Percentiles rank a stretch among this genome's conserved stretches.
phyloP scores from a whole-genome alignment of 2,113 vertebrate genomes.

The Callaeas wilsoni region DNA sequence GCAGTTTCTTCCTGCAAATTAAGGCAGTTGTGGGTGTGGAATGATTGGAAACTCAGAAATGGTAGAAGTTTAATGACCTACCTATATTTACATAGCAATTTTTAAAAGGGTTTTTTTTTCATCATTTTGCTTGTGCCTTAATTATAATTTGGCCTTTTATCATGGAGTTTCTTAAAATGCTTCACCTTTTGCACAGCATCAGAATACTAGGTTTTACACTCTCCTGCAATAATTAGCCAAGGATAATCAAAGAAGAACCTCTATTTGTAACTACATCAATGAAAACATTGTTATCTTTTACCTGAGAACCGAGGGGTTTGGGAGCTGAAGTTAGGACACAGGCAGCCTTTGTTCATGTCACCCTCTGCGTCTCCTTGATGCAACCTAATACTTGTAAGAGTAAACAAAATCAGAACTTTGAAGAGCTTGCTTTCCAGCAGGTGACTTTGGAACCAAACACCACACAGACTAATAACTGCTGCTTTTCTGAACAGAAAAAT shows the following conservation, averaged over 20 bases:
- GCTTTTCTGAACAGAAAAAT: background rate
- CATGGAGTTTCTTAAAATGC: background rate
- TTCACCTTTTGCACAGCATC: background rate
- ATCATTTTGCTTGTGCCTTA: background rate
- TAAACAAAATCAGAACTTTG: background rate
- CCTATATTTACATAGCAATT: background rate
- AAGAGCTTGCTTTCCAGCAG: background rate
- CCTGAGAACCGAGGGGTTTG: background rate
- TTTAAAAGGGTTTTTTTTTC: rapidly evolving
- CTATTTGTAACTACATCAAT: background rate
- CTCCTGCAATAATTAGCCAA: background rate
- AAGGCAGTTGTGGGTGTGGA: background rate
- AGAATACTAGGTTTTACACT: background rate
- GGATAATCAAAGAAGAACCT: background rate
- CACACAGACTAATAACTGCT: background rate
- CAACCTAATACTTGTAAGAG: background rate
- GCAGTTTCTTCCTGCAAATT: background rate
- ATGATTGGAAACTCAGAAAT: background rate
- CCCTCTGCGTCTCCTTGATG: background rate
- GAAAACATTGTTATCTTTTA: background rate
- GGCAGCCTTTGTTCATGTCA: background rate
- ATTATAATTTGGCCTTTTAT: background rate
- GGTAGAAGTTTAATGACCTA: background rate
- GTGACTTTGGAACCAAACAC: background rate
- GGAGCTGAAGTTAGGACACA: background rate